Evolutionary conservation across 1,140 invertebrate genomes (phyloP), one percentile per base, ranked within the genome.

Genomic region (Pygmarrhopalites habei): DNA sequence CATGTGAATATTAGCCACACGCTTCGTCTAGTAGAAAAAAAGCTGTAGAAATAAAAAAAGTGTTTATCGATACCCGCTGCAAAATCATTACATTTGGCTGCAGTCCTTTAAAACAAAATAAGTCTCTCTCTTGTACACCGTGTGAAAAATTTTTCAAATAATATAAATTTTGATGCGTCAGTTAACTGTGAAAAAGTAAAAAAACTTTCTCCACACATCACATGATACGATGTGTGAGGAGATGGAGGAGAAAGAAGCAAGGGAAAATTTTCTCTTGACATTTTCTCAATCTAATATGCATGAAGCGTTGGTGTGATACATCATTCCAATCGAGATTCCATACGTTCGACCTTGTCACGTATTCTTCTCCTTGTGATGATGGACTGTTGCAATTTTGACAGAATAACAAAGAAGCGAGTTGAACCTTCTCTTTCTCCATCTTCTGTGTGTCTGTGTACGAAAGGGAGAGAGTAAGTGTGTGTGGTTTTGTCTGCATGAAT

Each of bases 1-100:
- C 26, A 46, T 49, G 39, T 58, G 64, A 62, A 66, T 66, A 66
- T 66, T 66, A 62, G 64, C 64, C 64, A 66, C 64, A 66, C 64
- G 64, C 62, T 62, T 59, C 52, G 61, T 63, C 52, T 63, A 29
- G 49, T 61, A 61, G 60, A 41, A 49, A 49, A 10, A 10, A 10
- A 39, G 35, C n/a, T 39, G 35, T 39, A 39, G 17, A 39, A 39
- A 39, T 39, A 39, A 39, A 10, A 39, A n/a, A n/a, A n/a, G n/a
- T n/a, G n/a, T n/a, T n/a, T n/a, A n/a, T n/a, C n/a, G n/a, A n/a
- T n/a, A n/a, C n/a, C n/a, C n/a, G n/a, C n/a, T n/a, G n/a, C n/a
- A n/a, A n/a, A n/a, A n/a, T n/a, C n/a, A n/a, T n/a, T n/a, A n/a
- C n/a, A n/a, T n/a, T n/a, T n/a, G n/a, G n/a, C n/a, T n/a, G n/a